These are phyloP conservation scores for Coenonympha glycerion DNA, from an alignment of 2,888 invertebrate species.

Conservation along the genomic window DNA sequence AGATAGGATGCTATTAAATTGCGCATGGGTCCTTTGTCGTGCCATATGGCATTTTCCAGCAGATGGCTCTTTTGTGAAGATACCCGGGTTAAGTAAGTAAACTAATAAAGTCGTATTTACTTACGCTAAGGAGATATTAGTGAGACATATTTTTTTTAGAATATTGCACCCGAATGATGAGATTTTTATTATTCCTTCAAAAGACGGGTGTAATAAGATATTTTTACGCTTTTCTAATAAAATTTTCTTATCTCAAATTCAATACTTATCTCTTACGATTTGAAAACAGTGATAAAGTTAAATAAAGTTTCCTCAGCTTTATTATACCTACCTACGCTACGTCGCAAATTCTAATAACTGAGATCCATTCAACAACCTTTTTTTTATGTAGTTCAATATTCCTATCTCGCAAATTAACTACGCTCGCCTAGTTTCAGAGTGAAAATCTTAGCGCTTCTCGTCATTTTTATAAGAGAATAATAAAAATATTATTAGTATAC, in stretches of 20 bases:
- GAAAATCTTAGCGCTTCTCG: neutral
- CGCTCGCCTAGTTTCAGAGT: neutral
- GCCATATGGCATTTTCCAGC: slow-evolving; percentile 70
- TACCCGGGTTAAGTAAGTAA: slow-evolving; percentile 50
- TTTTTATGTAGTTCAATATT: neutral
- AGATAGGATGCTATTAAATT: slow-evolving; percentile 73
- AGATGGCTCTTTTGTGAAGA: slow-evolving; percentile 63
- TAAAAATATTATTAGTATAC: neutral
- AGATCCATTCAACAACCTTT: neutral
- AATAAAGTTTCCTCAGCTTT: too few relatives aligned
- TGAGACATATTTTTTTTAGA: neutral
- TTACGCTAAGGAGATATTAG: slow-evolving; percentile 28
- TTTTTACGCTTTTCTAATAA: too few relatives aligned
- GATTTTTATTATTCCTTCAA: neutral
- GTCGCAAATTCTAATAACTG: neutral
- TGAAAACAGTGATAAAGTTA: too few relatives aligned
- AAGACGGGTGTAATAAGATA: too few relatives aligned
- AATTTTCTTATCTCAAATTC: too few relatives aligned
- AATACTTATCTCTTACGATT: too few relatives aligned
- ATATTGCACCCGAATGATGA: neutral
- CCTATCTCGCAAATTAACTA: neutral
- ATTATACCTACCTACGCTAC: neutral
- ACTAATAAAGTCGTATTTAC: slow-evolving; percentile 34
- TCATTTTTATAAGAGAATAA: neutral
- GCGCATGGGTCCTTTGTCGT: slow-evolving; percentile 69